Evolutionary conservation across 1,140 invertebrate species (phyloP), one percentile per base, ranked within the genome.

Genomic region (Schlechtendalia chinensis): DNA sequence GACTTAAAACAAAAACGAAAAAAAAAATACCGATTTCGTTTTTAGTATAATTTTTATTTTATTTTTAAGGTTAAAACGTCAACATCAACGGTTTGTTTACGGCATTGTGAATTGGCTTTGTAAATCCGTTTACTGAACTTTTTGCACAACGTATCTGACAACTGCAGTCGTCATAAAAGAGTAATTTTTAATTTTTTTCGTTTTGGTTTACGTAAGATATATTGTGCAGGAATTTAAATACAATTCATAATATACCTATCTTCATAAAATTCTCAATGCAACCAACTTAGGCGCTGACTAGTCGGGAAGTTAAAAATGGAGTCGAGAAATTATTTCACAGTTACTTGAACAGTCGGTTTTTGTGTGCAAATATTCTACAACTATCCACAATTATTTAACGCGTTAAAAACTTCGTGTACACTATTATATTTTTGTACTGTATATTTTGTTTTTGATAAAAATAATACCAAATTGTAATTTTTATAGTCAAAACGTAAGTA

Each of bases 1-100:
- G 19, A 54, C 24, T 74, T 74, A 29, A 8, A 74, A 8, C 32
- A 8, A 4, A n/a, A 39, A 39, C 32, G 10, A 24, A 56, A 19
- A 56, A 19, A 56, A 72, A 67, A 71, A 74, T n/a, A 32, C 53
- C 27, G 53, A 56, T 74, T 74, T 54, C 17, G 24, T 74, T 74
- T 74, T 54, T 65, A 65, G 39, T 39, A 65, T 39, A 65, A 39
- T 39, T 39, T 39, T 39, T 39, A 4, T 39, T 39, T 39, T n/a
- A 22, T 1, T 45, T n/a, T 27, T n/a, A 24, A 27, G 53, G 45
- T 71, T 71, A 75, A 75, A 75, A 75, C 72, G 72, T 61, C 56
- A 77, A 59, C 74, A 56, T 75, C 54, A 27, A n/a, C 56, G 56
- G 74, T 77, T 75, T 47, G 54, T 58, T 75, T 39, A 75, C 29